Evolutionary conservation across 2,113 vertebrate species (phyloP).

Genomic region (Leptobrachium leishanense): DNA sequence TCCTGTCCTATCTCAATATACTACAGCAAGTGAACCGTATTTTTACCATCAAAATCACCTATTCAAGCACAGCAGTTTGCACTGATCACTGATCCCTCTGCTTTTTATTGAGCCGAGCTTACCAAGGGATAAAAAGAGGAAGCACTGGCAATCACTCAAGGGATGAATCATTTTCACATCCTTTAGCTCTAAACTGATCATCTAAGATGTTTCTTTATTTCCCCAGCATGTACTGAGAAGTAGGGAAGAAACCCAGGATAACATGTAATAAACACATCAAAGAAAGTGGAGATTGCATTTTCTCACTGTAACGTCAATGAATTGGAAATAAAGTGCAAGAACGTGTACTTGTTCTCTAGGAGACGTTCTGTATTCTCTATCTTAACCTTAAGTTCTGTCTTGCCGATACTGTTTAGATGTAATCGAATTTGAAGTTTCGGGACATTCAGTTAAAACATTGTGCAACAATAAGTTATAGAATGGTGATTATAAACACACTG

Average conservation of each 20-base stretch:
- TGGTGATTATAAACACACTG: no score
- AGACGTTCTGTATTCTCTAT: no score
- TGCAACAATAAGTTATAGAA: no score
- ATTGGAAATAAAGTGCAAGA: no score
- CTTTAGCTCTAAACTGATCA: conserved; percentile 29
- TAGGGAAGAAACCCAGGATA: conserved; percentile 16
- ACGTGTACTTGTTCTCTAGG: no score
- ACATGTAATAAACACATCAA: conserved; percentile 21
- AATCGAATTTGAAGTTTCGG: no score
- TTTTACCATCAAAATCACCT: conserved; percentile 47
- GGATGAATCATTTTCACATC: conserved; percentile 35
- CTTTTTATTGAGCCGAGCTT: conserved; percentile 50
- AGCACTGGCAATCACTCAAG: conserved; percentile 47
- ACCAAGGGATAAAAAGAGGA: conserved; percentile 46
- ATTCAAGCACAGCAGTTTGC: conserved; percentile 38
- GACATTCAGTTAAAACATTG: no score
- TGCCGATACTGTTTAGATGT: no score
- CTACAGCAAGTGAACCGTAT: conserved; percentile 58
- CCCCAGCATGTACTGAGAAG: conserved; percentile 31
- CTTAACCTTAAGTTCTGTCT: no score
- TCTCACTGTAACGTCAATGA: no score
- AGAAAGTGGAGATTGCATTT: conserved; percentile 25
- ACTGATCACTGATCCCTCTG: conserved; percentile 57
- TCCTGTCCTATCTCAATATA: conserved; percentile 61
- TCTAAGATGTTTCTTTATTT: conserved; percentile 45